Evolutionary conservation across 1,140 invertebrate genomes (phyloP).

Genomic region (Aphis craccivora): DNA sequence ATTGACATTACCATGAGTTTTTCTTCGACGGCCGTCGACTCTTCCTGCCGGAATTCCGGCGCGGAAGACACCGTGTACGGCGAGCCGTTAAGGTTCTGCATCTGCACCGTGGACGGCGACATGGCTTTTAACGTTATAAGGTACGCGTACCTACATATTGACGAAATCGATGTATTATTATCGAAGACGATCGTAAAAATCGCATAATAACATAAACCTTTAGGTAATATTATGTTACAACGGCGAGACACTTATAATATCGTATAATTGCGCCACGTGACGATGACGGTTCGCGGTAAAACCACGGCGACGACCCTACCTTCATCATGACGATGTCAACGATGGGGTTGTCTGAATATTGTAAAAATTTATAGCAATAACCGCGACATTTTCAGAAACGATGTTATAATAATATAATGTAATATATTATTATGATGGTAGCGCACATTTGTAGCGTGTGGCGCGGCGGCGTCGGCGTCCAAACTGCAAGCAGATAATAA

Average conservation of each 20-base stretch:
- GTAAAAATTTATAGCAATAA: neutral
- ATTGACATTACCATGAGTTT: constrained; percentile 50
- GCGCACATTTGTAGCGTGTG: neutral
- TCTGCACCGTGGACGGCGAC: constrained; percentile 28
- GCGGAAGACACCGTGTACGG: neutral
- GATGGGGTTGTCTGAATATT: neutral
- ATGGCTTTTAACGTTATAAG: constrained; percentile 2
- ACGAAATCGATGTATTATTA: neutral
- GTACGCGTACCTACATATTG: neutral
- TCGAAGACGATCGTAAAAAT: neutral
- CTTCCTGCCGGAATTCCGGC: constrained; percentile 12
- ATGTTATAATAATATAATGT: neutral
- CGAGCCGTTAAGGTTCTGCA: neutral
- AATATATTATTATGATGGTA: neutral
- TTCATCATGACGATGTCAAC: neutral
- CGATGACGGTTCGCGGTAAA: neutral
- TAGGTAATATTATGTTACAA: too few relatives aligned
- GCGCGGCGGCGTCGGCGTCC: neutral
- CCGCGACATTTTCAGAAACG: neutral
- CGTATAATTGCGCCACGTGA: neutral
- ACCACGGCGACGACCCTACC: neutral
- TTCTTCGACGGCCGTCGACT: constrained; percentile 49
- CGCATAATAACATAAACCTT: neutral
- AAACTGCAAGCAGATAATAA: neutral
- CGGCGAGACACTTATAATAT: neutral